Evolutionary conservation across 2,113 vertebrate species (phyloP).

Genomic region (Okapia johnstoni): DNA sequence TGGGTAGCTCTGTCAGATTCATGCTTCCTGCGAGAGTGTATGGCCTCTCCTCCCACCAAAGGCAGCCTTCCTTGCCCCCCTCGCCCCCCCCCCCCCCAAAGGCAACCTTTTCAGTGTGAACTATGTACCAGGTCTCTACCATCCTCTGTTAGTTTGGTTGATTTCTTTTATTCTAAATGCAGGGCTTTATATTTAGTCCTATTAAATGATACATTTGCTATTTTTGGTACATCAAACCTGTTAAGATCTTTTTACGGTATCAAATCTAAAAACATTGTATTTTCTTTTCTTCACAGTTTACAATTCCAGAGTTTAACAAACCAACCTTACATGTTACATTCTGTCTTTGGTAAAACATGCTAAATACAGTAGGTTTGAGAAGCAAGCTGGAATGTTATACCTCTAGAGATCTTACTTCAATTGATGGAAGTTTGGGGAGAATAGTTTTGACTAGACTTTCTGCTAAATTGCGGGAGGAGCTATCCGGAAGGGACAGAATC

Average conservation of each 20-base stretch:
- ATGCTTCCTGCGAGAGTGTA: neutral
- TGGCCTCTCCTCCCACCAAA: neutral
- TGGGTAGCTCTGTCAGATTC: neutral
- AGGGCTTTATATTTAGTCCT: neutral
- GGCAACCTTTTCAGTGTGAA: neutral
- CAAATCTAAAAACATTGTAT: constrained; percentile 7
- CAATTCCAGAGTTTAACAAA: neutral
- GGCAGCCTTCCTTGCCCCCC: neutral
- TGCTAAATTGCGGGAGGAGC: neutral
- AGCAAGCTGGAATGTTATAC: neutral
- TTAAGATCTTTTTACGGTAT: constrained; percentile 1
- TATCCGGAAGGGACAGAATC: neutral
- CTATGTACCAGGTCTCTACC: neutral
- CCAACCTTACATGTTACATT: neutral
- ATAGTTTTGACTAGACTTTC: neutral
- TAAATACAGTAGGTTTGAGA: neutral
- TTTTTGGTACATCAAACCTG: neutral
- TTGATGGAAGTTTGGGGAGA: neutral
- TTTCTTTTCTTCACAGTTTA: constrained; percentile 12
- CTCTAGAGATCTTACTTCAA: neutral
- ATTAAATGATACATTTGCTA: neutral
- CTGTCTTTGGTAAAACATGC: constrained; percentile 8
- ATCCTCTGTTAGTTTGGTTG: neutral
- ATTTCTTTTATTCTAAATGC: constrained; percentile 5
- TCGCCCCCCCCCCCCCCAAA: neutral